A percentile compares a stretch with the other conserved stretches of the same genome.
phyloP scores from a whole-genome alignment of 1,140 invertebrate genomes.

The Bemisia tabaci region DNA sequence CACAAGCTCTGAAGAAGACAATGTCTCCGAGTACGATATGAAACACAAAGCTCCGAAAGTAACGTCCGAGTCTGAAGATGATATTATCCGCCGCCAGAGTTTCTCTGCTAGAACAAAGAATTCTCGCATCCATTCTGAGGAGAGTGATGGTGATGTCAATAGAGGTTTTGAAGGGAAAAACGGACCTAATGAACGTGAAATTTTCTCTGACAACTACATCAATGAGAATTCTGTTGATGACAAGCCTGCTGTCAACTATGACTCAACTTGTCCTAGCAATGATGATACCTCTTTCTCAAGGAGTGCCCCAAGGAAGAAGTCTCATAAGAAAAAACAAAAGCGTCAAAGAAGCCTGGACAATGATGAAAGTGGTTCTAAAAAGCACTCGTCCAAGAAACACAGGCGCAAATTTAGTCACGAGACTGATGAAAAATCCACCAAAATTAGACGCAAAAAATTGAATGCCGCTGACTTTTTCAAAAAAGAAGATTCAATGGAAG shows the following conservation, averaged over 20 bases:
- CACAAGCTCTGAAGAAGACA: slow-evolving; percentile 24
- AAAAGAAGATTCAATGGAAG: slow-evolving; percentile 63
- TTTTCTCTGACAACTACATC: not conserved
- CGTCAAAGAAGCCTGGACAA: slow-evolving; percentile 44
- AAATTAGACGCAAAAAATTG: slow-evolving; percentile 51
- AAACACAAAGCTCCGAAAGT: slow-evolving; percentile 29
- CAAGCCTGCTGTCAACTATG: not conserved
- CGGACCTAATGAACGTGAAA: not conserved
- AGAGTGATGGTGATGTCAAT: slow-evolving; percentile 39
- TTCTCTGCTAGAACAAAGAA: slow-evolving; percentile 33
- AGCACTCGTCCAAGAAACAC: slow-evolving; percentile 29
- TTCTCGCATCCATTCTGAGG: slow-evolving; percentile 42
- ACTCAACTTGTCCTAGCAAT: not conserved
- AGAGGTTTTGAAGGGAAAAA: not conserved
- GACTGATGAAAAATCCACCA: slow-evolving; percentile 46
- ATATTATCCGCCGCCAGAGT: slow-evolving; percentile 19
- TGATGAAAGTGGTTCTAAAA: slow-evolving; percentile 22
- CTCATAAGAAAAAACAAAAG: slow-evolving; percentile 69
- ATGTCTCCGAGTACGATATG: slow-evolving; percentile 20
- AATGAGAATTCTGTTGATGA: not conserved
- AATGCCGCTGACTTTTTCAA: slow-evolving; percentile 25
- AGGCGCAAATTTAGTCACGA: slow-evolving; percentile 24
- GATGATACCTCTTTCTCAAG: not conserved
- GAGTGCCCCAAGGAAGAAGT: slow-evolving; percentile 41
- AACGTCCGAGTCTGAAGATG: slow-evolving; percentile 44